A percentile compares a stretch with the other conserved stretches of the same genome.
These are phyloP conservation scores for Dermochelys coriacea DNA, from an alignment of 2,797 vertebrate genomes.

Conservation along the genomic window DNA sequence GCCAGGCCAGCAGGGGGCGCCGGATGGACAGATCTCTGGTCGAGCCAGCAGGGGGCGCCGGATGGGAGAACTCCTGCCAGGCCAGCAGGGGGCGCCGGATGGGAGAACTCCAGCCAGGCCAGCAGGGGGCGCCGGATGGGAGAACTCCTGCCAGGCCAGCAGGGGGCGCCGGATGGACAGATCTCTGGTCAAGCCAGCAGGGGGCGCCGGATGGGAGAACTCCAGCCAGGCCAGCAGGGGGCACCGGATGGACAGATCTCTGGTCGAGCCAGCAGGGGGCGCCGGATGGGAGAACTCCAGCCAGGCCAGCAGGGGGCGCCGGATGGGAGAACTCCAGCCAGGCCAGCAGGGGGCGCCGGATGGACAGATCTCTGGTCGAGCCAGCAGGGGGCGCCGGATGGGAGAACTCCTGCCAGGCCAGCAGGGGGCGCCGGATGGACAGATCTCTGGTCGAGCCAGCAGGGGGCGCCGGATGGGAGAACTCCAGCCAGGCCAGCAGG, in stretches of 20 bases:
- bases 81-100: background rate
- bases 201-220: background rate
- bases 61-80: background rate
- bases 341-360: background rate
- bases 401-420: background rate
- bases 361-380: background rate
- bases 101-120: fast-evolving
- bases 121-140: background rate
- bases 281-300: fast-evolving
- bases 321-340: fast-evolving
- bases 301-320: too few relatives aligned
- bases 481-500: too few relatives aligned
- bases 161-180: background rate
- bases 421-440: background rate
- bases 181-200: too few relatives aligned
- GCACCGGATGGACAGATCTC: too few relatives aligned
- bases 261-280: background rate
- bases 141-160: too few relatives aligned
- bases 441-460: too few relatives aligned
- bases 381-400: background rate
- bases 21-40: background rate
- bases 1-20: too few relatives aligned
- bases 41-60: background rate
- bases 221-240: too few relatives aligned
- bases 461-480: background rate